Evolutionary conservation across 2,113 vertebrate genomes (phyloP).

Genomic region (Peucedramus taeniatus): DNA sequence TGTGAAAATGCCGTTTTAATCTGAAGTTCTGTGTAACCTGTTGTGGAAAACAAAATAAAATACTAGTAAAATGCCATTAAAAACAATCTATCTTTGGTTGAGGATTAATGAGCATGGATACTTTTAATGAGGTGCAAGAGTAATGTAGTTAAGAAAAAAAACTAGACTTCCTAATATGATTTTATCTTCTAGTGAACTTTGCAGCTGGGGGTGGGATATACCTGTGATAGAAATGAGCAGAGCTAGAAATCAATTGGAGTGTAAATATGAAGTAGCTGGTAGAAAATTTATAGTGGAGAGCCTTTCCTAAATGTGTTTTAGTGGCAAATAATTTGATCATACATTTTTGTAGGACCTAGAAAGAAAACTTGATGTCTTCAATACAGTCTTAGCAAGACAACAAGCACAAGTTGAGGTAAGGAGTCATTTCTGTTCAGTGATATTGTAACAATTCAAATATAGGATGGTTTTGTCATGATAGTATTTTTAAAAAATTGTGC

Average conservation of each 20-base stretch:
- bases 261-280: neutral
- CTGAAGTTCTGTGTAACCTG: neutral
- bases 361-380: conserved; percentile 90
- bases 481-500: neutral
- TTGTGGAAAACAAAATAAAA: neutral
- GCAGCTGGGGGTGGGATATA: neutral
- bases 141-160: neutral
- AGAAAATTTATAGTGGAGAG: neutral
- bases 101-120: neutral
- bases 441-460: neutral
- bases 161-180: neutral
- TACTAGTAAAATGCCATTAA: neutral
- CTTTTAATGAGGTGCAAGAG: neutral
- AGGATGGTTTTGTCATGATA: neutral
- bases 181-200: neutral
- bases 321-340: neutral
- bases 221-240: neutral
- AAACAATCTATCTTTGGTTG: neutral
- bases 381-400: conserved; percentile 88
- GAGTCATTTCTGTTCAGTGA: neutral
- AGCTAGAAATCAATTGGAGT: neutral
- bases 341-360: conserved; percentile 82
- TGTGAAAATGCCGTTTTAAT: neutral
- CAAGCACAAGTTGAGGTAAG: conserved; percentile 93
- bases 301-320: neutral